Base-by-base conservation (phyloP, 2,888 invertebrate genomes). In the Sabatieria punctata region DNA sequence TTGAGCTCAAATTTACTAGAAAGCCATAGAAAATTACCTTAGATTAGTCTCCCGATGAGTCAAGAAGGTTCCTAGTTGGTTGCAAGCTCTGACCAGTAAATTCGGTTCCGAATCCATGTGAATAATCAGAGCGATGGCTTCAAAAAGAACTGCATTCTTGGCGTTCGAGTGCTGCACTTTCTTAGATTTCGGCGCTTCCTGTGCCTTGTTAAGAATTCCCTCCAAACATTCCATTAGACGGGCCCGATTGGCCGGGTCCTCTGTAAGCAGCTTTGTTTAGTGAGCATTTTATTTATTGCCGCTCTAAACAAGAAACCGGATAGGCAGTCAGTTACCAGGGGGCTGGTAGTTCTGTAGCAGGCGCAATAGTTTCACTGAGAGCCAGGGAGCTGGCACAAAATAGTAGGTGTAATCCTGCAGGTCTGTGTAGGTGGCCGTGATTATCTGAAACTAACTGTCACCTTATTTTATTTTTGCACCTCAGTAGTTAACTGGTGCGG, bases 81-180 rank as follows among this genome's bases (percentile, higher is more conserved):
- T 97, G 68, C 95, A 97, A 44, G 93, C 95, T 53, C 97, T 78
- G 38, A 97, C 95, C 61, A 99, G 73, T 54, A 99, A 74, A 41
- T 57, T 56, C 36, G 64, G 63, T 48, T 64, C 64, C 33, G 54
- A 82, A 66, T 97, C 97, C 73, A 93, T 91, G 68, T 99, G 97
- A 64, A 99, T 97, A 56, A 99, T 97, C 56, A 99, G 77, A 72
- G 93, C 93, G 66, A 99, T 99, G 40, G 97, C 95, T 74, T 99
- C 97, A 73, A 99, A 97, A 21, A 99, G 74, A 24, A 99, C 95
- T 44, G 97, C 93, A 73, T 99, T 97, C 71, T 97, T 97, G 49
- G 97, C 95, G 74, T 99, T 99, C 42, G 95, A 93, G 71, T 99
- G 97, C 73, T 99, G 97, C 25, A 97, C 95, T 73, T 99, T 99